Evolutionary conservation across 2,888 invertebrate genomes (phyloP), one percentile per base, ranked within the genome.

Genomic region (Acleris literana): DNA sequence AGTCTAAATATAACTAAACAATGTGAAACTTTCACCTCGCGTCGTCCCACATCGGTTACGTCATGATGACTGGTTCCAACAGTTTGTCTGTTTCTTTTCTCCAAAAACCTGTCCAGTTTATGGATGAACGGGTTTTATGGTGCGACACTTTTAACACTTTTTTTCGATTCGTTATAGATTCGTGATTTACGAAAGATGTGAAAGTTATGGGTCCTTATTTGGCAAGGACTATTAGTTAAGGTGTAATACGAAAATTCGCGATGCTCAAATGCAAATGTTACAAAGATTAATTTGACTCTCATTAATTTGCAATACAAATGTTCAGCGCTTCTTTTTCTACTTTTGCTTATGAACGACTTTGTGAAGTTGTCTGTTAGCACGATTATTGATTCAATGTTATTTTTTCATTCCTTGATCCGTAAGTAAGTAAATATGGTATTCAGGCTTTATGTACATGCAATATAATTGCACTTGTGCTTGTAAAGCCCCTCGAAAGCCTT

Each of bases 31-130:
- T 66, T 66, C 66, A 51, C 66, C 57, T 58, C 57, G 70, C 63
- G 58, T 74, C 75, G 79, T 78, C 80, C 80, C 82, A 84, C 84
- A 77, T 78, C 69, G 68, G 69, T 68, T 68, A 62, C 64, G 62
- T 68, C 55, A 63, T 63, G 49, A 57, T 44, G 58, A 59, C 67
- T 58, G 54, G 63, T 55, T 49, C 54, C 57, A 43, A 55, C 59
- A 25, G 39, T 65, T 57, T 62, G 48, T 63, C 20, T 51, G 39
- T 33, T 62, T 66, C 46, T 60, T 60, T 60, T 65, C 60, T 65
- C 65, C 60, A 56, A 65, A 17, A 65, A 65, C 65, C 43, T 11
- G 60, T 57, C 17, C 60, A 20, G 55, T 61, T 49, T 59, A 18
- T 20, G 17, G 49, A 65, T 54, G 29, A 56, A 65, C 65, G 49